Base-by-base conservation (phyloP, 2,888 invertebrate genomes). In the Noctua pronuba region DNA sequence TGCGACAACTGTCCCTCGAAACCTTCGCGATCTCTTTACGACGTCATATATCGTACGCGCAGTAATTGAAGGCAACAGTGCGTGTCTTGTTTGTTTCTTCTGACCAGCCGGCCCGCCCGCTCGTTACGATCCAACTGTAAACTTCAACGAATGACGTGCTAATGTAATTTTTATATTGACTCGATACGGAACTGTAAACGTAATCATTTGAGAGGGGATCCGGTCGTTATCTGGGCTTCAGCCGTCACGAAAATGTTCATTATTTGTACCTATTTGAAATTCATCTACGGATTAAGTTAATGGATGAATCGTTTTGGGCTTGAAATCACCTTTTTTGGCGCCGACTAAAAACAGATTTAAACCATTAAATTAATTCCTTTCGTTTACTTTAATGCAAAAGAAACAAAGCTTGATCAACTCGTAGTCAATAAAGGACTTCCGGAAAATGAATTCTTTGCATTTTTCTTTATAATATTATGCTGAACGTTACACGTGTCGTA, bases 51-150 rank as follows among this genome's bases (percentile, higher is more conserved):
- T 89, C 86, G 90, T 88, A 88, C 84, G 85, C 80, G 85, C 86
- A 74, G 89, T 93, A 92, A 93, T 92, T 92, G 92, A 91, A 91
- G 75, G 85, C 92, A 93, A 85, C 93, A 91, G 92, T 87, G 92
- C 94, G 91, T 92, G 90, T 86, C 91, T 89, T 91, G 89, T 91
- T 92, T 92, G 88, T 91, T 91, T 91, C 90, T 92, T 90, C 82
- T 87, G 86, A 88, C 87, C 86, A 88, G 88, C 86, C 87, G 88
- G 89, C 89, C 91, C 89, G 91, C 87, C 88, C 88, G 90, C 89
- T 91, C 88, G 91, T 92, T 91, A 90, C 88, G 80, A 88, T 88
- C 88, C 80, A 92, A 91, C 92, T 89, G 90, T 91, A 91, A 88
- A 91, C 90, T 89, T 89, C 86, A 87, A 88, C 87, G 83, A 88